Evolutionary conservation across 2,113 vertebrate species (phyloP), one percentile per base, ranked within the genome.

Genomic region (Corvus moneduloides): DNA sequence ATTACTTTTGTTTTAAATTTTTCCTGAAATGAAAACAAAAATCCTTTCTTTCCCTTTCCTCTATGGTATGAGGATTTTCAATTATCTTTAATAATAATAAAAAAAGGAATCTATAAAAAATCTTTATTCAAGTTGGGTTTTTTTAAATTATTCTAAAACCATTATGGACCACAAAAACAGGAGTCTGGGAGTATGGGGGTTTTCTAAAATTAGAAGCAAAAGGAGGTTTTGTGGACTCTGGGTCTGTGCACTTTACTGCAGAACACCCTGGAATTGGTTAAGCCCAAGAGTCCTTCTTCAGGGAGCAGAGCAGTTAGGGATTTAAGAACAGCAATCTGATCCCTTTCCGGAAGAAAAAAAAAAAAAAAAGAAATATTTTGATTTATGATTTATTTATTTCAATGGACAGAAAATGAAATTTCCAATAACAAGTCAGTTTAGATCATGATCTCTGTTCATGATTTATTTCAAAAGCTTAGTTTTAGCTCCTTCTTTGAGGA

Each of bases 171-270:
- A 41, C 11, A 74, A 79, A 44, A 6, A 2, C 6, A 55, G 9
- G 16, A 21, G 7, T 19, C 46, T 55, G n/a, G 9, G 7, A 72
- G 5, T 20, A 32, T 8, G 20, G 2, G 0, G 0, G 10, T 78
- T 74, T 86, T 64, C 16, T 66, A 80, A 35, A 68, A 72, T 41
- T 59, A 39, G 13, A 23, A 52, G 21, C 9, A 52, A 73, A 66
- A 20, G 13, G 9, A 63, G 7, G 6, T 56, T 64, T 82, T 76
- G 15, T 68, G 63, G 39, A 41, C 16, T 14, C 16, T 48, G 20
- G 2, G 5, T 84, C 18, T 66, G 13, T 28, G n/a, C 3, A 8
- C 4, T 61, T 74, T 35, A 39, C 11, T 48, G 15, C 18, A 82
- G 24, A 75, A 14, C 17, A 51, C 2, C 24, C 22, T 43, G 30